Percentiles rank a stretch among this genome's conserved stretches.
Conservation (phyloP, 2,797 vertebrate genomes). For the Neostethus bicornis region DNA sequence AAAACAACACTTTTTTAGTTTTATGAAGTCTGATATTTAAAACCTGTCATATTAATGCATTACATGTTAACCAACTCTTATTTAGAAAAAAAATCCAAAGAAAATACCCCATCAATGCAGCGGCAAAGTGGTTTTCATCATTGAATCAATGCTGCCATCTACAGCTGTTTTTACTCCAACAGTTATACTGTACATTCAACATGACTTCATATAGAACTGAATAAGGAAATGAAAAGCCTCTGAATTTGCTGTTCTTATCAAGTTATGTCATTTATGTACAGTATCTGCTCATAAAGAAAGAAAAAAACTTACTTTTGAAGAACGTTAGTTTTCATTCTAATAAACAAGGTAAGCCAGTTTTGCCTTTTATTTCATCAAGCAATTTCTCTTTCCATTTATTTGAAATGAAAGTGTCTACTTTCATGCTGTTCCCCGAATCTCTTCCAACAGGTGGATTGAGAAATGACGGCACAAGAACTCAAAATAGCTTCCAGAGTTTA, state of each 20-base stretch:
- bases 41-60: too few species aligned
- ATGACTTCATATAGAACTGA: too few species aligned
- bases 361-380: not conserved
- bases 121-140: not conserved
- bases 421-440: conserved; percentile 82
- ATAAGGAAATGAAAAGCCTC: not conserved
- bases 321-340: not conserved
- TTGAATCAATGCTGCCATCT: conserved; percentile 78
- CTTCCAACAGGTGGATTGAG: conserved; percentile 71
- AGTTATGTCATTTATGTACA: not conserved
- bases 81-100: conserved; percentile 1
- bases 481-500: conserved; percentile 66
- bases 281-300: not conserved
- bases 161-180: conserved; percentile 34
- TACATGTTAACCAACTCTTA: conserved; percentile 34
- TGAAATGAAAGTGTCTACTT: conserved; percentile 68
- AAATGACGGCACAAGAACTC: conserved; percentile 43
- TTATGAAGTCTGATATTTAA: too few species aligned
- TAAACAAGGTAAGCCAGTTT: not conserved
- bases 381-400: not conserved
- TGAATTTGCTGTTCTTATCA: not conserved
- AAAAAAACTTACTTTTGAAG: not conserved
- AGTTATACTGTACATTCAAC: not conserved
- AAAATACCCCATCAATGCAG: not conserved
- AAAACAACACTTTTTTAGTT: too few species aligned